Conservation (phyloP, 2,113 vertebrate genomes). For the Apus apus region DNA sequence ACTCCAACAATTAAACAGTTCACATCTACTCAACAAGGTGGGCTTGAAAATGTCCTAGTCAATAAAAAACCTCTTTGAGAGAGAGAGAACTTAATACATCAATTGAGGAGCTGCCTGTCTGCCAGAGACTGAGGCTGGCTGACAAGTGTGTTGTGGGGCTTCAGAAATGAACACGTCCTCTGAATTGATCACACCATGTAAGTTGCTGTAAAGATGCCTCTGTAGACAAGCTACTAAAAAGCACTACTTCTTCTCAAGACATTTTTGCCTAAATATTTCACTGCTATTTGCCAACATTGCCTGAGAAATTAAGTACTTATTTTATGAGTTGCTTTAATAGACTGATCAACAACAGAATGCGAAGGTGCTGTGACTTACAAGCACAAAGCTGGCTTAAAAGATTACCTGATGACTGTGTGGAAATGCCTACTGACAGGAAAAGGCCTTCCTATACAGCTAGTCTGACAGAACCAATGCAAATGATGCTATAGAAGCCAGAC, state of each 20-base stretch:
- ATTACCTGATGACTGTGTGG: not conserved
- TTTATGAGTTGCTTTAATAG: not conserved
- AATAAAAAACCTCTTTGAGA: not conserved
- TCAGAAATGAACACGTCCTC: not conserved
- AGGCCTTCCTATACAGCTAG: not conserved
- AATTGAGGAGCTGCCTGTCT: not conserved
- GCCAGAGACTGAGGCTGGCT: not conserved
- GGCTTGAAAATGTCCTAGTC: not conserved
- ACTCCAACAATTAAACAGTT: not conserved
- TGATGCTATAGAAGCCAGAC: not conserved
- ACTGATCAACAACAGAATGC: not conserved
- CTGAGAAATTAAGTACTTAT: not conserved
- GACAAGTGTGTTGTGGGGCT: not conserved
- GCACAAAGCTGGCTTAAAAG: not conserved
- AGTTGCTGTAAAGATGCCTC: not conserved
- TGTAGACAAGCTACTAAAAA: not conserved
- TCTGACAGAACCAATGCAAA: slow-evolving; percentile 14
- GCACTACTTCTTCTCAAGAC: not conserved
- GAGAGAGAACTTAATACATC: not conserved
- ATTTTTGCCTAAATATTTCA: not conserved
- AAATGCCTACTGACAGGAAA: slow-evolving; percentile 12
- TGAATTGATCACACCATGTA: rapidly evolving
- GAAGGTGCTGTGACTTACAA: not conserved
- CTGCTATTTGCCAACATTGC: not conserved
- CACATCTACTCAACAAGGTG: not conserved